Evolutionary conservation across 2,113 vertebrate species (phyloP).

Genomic region (Clarias macrocephalus): DNA sequence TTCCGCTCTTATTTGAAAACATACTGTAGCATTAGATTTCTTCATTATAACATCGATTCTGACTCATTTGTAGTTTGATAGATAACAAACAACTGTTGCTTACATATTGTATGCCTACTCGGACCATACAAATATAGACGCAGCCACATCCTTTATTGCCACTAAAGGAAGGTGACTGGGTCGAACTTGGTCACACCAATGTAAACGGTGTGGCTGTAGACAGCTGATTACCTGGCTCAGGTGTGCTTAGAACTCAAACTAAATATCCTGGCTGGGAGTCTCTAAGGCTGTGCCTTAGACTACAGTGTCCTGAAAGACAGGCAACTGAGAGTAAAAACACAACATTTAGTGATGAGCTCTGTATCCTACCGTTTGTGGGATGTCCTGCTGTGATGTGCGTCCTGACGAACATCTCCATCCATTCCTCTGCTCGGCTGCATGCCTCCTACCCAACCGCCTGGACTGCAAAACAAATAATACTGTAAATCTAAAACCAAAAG

Average conservation of each 20-base stretch:
- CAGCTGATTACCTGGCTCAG: slow-evolving; percentile 25
- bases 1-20: too few species aligned
- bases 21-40: background rate
- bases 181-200: background rate
- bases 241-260: background rate
- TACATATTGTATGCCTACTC: too few species aligned
- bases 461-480: slow-evolving; percentile 47
- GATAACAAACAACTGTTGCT: background rate
- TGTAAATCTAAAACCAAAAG: slow-evolving; percentile 12
- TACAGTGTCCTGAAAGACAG: background rate
- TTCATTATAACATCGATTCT: background rate
- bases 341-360: background rate
- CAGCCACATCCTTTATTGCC: background rate
- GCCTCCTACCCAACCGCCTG: slow-evolving; percentile 59
- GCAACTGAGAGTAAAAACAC: background rate
- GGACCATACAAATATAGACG: background rate
- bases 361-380: slow-evolving; percentile 67
- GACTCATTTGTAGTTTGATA: background rate
- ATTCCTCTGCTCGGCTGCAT: slow-evolving; percentile 63
- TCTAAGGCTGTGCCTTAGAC: background rate
- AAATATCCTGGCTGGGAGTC: background rate
- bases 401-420: slow-evolving; percentile 68
- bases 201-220: background rate
- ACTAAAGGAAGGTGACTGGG: background rate
- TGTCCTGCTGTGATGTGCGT: slow-evolving; percentile 52